Percentiles rank a stretch among this genome's conserved stretches.
phyloP scores from a whole-genome alignment of 2,797 vertebrate species.

The Sebastes hubbsi region DNA sequence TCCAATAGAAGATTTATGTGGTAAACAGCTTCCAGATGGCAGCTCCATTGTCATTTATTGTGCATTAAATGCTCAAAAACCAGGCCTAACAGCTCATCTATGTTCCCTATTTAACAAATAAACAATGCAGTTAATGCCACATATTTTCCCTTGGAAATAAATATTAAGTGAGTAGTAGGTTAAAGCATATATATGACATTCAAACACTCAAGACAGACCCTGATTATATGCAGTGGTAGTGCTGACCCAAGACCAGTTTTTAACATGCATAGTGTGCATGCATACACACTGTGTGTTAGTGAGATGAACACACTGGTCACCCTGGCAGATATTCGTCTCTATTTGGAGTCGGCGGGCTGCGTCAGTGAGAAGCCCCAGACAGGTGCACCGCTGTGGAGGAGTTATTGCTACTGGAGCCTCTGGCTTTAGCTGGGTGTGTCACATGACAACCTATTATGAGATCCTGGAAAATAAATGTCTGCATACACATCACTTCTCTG shows the following conservation, averaged over 20 bases:
- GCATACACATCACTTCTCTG: background rate
- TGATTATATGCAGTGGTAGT: background rate
- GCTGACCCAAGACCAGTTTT: background rate
- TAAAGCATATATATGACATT: background rate
- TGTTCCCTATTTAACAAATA: background rate
- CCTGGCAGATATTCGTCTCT: conserved; percentile 15
- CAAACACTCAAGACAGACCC: background rate
- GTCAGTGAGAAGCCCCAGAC: conserved; percentile 48
- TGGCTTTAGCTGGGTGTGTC: conserved; percentile 24
- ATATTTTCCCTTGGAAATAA: background rate
- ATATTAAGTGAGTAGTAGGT: background rate
- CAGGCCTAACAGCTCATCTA: background rate
- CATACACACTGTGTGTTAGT: background rate
- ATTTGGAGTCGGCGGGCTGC: conserved; percentile 14
- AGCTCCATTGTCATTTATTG: background rate
- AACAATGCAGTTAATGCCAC: background rate
- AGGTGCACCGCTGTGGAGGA: conserved; percentile 40
- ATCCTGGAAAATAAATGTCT: conserved; percentile 11
- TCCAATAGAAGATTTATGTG: background rate
- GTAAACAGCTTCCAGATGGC: background rate
- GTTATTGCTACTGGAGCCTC: conserved; percentile 15
- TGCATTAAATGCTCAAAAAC: background rate
- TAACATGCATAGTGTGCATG: background rate
- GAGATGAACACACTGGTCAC: background rate
- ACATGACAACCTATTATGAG: conserved; percentile 28